Conservation (phyloP, 2,113 vertebrate species). For the Muntiacus reevesi region DNA sequence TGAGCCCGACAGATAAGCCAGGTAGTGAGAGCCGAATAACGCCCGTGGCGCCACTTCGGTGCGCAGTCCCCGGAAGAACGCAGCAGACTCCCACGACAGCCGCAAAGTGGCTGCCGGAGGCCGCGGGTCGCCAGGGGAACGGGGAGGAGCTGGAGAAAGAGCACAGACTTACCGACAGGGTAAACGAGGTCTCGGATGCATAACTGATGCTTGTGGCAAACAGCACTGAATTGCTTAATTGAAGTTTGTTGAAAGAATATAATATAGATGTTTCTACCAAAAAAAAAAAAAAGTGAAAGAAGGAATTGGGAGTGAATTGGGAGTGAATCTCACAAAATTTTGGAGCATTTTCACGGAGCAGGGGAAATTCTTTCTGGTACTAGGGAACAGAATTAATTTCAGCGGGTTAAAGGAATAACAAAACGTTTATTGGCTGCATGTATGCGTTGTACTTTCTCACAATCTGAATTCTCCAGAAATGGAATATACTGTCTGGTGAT, state of each 20-base stretch:
- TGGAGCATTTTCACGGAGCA: neutral
- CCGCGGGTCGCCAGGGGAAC: accelerated
- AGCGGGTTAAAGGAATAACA: neutral
- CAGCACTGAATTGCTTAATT: neutral
- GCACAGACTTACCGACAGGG: accelerated
- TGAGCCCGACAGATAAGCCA: neutral
- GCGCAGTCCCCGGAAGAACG: neutral
- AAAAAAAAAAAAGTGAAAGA: neutral
- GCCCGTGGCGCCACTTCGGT: no score
- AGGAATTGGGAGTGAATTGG: neutral
- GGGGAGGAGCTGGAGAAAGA: no score
- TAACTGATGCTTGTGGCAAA: accelerated
- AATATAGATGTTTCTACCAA: neutral
- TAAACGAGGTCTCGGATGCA: neutral
- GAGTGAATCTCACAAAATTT: neutral
- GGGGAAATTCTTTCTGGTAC: neutral
- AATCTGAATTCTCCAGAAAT: neutral
- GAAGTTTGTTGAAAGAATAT: neutral
- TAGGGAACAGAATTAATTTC: neutral
- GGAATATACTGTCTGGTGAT: neutral
- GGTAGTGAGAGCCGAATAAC: neutral
- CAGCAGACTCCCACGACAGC: no score
- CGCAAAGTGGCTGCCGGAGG: neutral
- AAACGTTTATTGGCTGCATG: neutral
- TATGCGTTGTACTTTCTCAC: neutral